phyloP scores from a whole-genome alignment of 2,113 vertebrate species.

The Arvicanthis niloticus region DNA sequence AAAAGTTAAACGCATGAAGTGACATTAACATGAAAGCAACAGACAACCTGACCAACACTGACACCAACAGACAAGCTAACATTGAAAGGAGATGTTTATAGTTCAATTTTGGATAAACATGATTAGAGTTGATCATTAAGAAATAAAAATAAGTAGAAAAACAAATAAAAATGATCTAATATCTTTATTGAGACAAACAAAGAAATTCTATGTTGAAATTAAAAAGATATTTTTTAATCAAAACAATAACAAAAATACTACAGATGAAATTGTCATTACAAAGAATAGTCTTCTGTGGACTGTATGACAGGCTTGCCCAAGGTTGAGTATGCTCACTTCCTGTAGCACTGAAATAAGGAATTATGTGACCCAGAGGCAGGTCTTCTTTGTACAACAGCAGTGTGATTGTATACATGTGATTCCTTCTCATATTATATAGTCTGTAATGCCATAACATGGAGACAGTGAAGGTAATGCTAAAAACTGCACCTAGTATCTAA shows the following conservation, averaged over 20 bases:
- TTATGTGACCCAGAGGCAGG: too few species aligned
- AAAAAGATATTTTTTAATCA: not conserved
- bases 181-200: not conserved
- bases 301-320: not conserved
- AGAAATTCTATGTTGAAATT: not conserved
- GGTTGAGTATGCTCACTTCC: not conserved
- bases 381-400: accelerated
- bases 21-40: not conserved
- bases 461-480: not conserved
- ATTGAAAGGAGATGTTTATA: not conserved
- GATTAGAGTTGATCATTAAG: constrained; percentile 29
- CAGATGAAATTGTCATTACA: not conserved
- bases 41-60: not conserved
- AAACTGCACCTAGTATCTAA: not conserved
- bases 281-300: not conserved
- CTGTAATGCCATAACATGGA: not conserved
- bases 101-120: constrained; percentile 12
- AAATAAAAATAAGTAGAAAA: not conserved
- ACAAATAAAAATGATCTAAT: not conserved
- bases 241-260: not conserved
- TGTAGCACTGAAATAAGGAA: not conserved
- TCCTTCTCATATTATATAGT: not conserved
- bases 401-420: not conserved
- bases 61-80: not conserved
- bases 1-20: not conserved